Evolutionary conservation across 2,888 invertebrate genomes (phyloP), one percentile per base, ranked within the genome.

Genomic region (Drosophila putrida): DNA sequence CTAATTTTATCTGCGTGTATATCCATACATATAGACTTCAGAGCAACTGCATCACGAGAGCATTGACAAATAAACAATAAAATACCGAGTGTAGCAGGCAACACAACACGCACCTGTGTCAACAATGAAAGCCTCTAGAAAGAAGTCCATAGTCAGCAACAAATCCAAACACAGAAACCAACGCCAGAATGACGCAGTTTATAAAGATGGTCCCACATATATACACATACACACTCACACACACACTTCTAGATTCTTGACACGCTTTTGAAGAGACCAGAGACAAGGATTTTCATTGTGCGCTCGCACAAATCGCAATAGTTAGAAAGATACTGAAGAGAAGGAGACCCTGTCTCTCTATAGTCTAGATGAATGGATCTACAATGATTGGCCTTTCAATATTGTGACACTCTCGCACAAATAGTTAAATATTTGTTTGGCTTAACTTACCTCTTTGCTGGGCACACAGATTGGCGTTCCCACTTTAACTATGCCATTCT

Each of bases 381-480:
- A 72, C 79, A 77, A 78, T 78, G 78, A 61, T 25, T 44, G 35
- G 6, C 58, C 81, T 75, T 65, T 76, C 47, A 85, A 75, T 51
- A 65, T 83, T 83, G 81, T 77, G 51, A n/a, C 25, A 49, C 54
- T 49, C 49, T 44, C 50, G 39, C 62, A 58, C 33, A 63, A 65
- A 72, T 84, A 78, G 84, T 69, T 68, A 66, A 80, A 86, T 82
- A 80, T 82, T 86, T 83, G 75, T 68, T 25, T 36, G 59, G 47
- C 53, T 47, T 28, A 6, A 28, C 94, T 94, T 91, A 97, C 98
- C 93, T 98, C 98, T 95, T 98, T 96, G 91, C 95, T 96, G 64
- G 99, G 99, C 57, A 99, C 99, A 93, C 99, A 99, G 57, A 99
- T 95, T 0, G 99, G 99, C 0, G 99, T 99, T 62, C 99, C 99